Evolutionary conservation across 2,797 vertebrate species (phyloP).

Genomic region (Enteromius viviparus): DNA sequence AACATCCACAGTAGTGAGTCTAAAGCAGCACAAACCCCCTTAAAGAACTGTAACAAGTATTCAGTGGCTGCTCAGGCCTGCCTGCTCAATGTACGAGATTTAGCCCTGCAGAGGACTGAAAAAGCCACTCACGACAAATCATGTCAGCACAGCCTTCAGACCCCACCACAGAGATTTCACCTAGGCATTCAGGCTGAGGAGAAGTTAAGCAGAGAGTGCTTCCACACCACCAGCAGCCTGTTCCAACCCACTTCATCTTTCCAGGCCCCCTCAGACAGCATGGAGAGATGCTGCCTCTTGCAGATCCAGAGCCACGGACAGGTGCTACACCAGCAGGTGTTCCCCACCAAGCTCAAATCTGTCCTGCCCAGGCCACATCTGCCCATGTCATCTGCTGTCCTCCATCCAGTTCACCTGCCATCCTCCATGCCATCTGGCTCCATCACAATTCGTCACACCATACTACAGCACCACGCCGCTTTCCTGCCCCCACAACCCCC

Average conservation of each 20-base stretch:
- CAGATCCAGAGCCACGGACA: conserved; percentile 76
- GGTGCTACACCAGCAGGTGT: conserved; percentile 72
- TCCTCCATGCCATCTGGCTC: conserved; percentile 79
- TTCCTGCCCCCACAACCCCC: conserved; percentile 82
- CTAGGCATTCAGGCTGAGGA: conserved; percentile 63
- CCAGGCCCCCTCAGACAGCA: conserved; percentile 70
- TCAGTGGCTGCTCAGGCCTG: conserved; percentile 49
- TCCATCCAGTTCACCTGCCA: conserved; percentile 77
- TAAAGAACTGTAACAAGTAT: conserved; percentile 48
- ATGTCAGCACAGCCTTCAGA: conserved; percentile 64
- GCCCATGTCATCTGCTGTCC: conserved; percentile 58
- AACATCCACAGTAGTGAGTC: conserved; percentile 36
- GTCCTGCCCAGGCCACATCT: conserved; percentile 68
- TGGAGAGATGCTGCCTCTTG: conserved; percentile 77
- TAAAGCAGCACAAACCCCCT: conserved; percentile 24
- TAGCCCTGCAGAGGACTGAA: conserved; percentile 60
- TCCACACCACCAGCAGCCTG: conserved; percentile 40
- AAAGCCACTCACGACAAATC: conserved; percentile 65
- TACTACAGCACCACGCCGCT: conserved; percentile 80
- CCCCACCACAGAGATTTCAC: conserved; percentile 71
- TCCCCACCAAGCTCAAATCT: conserved; percentile 79
- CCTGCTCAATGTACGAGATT: conserved; percentile 44
- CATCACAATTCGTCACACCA: conserved; percentile 79
- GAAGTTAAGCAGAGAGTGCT: conserved; percentile 42
- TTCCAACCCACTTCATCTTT: conserved; percentile 71